Conservation (phyloP, 1,140 invertebrate species). For the Diprion similis region DNA sequence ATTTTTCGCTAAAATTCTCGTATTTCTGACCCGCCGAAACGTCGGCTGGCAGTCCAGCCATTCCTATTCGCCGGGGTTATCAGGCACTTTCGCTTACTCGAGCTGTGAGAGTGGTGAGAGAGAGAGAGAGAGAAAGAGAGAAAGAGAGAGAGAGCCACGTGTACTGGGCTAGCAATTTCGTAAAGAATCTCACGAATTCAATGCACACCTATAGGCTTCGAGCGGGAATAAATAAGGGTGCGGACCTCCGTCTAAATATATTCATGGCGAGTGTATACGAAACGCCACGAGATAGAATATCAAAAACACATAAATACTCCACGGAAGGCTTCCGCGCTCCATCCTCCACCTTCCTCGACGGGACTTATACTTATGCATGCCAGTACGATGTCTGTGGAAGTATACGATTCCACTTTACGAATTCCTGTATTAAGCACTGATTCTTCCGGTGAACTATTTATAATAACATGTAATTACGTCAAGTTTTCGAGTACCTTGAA, state of each 20-base stretch:
- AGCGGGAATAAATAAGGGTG: constrained; percentile 44
- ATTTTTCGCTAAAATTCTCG: background rate
- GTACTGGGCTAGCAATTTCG: constrained; percentile 36
- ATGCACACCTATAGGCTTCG: constrained; percentile 43
- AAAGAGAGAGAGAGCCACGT: background rate
- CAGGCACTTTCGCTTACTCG: background rate
- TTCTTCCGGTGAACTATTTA: no score
- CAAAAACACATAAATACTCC: constrained; percentile 15
- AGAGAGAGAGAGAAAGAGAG: background rate
- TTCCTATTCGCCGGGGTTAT: constrained; percentile 1
- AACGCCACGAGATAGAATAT: constrained; percentile 14
- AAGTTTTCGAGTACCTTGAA: no score
- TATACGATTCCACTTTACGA: background rate
- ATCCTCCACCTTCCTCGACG: background rate
- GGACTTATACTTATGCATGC: background rate
- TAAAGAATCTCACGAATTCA: constrained; percentile 47
- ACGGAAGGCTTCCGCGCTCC: background rate
- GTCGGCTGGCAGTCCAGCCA: background rate
- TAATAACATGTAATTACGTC: no score
- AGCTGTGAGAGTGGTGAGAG: background rate
- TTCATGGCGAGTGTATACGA: constrained; percentile 1
- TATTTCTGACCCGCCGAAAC: background rate
- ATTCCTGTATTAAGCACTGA: background rate
- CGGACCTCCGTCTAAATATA: constrained; percentile 10
- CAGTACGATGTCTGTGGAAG: no score